Conservation (phyloP, 1,140 invertebrate species). For the Drosophila azteca region DNA sequence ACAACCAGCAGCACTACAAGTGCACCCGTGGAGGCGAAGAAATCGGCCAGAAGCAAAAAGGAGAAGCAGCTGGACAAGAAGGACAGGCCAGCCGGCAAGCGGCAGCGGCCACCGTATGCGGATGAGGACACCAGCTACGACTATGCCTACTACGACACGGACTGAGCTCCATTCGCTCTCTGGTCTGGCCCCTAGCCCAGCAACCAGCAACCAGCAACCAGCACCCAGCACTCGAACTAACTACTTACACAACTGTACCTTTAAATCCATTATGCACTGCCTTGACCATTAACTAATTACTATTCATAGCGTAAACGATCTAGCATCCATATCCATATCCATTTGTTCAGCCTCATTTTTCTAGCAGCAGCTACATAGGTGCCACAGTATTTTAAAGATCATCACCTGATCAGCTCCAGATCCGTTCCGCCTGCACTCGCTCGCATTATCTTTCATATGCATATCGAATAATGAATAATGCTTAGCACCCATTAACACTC, state of each 20-base stretch:
- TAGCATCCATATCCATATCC: conserved; percentile 10
- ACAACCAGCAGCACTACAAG: conserved; percentile 40
- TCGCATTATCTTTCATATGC: conserved; percentile 11
- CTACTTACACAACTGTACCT: conserved; percentile 18
- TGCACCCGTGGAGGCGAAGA: conserved; percentile 43
- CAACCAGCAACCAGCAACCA: conserved; percentile 16
- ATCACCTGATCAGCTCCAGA: conserved; percentile 6
- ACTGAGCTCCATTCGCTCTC: conserved; percentile 65
- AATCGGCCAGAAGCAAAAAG: conserved; percentile 70
- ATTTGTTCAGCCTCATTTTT: conserved; percentile 17
- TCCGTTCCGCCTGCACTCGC: conserved; percentile 9
- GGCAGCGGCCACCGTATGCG: conserved; percentile 70
- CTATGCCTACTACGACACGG: conserved; percentile 88
- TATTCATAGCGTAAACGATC: too few relatives aligned
- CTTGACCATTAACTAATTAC: conserved; percentile 8
- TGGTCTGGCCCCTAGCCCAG: conserved; percentile 13
- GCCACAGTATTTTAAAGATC: conserved; percentile 69
- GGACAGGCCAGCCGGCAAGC: conserved; percentile 60
- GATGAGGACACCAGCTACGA: conserved; percentile 87
- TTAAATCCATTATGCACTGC: not conserved
- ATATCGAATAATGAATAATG: conserved; percentile 17
- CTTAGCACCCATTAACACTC: conserved; percentile 65
- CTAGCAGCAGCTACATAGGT: conserved; percentile 44
- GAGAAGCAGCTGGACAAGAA: conserved; percentile 65
- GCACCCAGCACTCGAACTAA: conserved; percentile 27